A percentile compares a stretch with the other conserved stretches of the same genome.
Evolutionary conservation across 92 coral and sea anemone genomes (phyloP).

Genomic region (Bergia puertoricense): DNA sequence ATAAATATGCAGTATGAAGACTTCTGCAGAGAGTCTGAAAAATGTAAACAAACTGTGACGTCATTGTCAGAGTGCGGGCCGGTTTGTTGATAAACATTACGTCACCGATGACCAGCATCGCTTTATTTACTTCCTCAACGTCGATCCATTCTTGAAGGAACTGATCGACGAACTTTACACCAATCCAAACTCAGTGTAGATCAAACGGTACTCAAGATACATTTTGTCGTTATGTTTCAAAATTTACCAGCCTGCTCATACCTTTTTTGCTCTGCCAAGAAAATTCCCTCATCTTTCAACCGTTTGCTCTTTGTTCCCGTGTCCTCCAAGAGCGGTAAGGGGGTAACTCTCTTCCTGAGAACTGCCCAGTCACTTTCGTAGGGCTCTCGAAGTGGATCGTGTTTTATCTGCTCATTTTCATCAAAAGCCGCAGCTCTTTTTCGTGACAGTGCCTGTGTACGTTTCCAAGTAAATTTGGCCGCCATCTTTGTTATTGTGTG

Average conservation of each 20-base stretch:
- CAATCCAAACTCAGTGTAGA: too few species aligned
- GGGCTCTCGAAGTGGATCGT: conserved; percentile 48
- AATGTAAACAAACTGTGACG: too few species aligned
- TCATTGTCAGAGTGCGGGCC: too few species aligned
- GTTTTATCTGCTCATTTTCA: conserved; percentile 62
- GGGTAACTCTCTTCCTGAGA: conserved; percentile 51
- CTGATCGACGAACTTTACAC: too few species aligned
- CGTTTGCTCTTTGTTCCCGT: conserved; percentile 62
- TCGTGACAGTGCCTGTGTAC: conserved; percentile 58
- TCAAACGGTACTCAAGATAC: too few species aligned
- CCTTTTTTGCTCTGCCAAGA: conserved; percentile 87
- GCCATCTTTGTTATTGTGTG: conserved; percentile 68
- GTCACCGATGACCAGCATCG: too few species aligned
- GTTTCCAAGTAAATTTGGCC: conserved; percentile 80
- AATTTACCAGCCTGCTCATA: background rate
- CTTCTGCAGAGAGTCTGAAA: too few species aligned
- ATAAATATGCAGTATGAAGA: too few species aligned
- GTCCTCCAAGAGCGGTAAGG: conserved; percentile 57
- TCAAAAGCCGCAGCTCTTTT: conserved; percentile 73
- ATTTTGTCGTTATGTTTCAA: too few species aligned
- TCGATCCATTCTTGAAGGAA: too few species aligned
- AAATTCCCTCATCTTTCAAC: conserved; percentile 78
- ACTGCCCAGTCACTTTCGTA: conserved; percentile 66
- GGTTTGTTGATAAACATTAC: too few species aligned
- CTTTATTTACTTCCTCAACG: too few species aligned